Evolutionary conservation across 2,797 vertebrate species (phyloP), one percentile per base, ranked within the genome.

Genomic region (Nothura maculosa): DNA sequence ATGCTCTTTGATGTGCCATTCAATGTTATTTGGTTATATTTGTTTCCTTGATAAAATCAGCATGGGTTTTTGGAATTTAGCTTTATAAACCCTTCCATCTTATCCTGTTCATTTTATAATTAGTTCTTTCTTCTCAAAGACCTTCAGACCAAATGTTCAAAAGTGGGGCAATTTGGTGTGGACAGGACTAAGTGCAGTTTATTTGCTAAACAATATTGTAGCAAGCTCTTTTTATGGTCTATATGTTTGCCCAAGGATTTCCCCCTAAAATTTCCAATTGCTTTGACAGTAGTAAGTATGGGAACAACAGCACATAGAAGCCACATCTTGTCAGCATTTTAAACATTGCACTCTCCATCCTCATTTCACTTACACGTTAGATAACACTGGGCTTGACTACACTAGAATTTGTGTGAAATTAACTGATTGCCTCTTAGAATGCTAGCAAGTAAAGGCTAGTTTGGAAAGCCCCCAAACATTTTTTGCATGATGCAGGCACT

Each of bases 1-100:
- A 52, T 67, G 63, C 24, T 90, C 84, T 95, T 95, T 92, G 90
- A 93, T 92, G 84, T 87, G 66, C 66, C 19, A 25, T 89, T 89
- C 57, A 87, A 27, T 88, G 60, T 54, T 90, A 87, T 78, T 89
- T 80, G 74, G 40, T 82, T 96, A 68, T 85, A 91, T 82, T 90
- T 80, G 36, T 96, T 89, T 77, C 89, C 89, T 80, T 85, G 85
- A 92, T 92, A 91, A 94, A 91, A 92, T 94, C 86, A 92, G 32
- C 57, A 40, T 8, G 72, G 38, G 0, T 47, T 91, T 85, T 91
- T 84, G 22, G 0, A 79, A 88, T 87, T 80, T 61, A 81, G 4
- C 43, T 85, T 87, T 72, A 57, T 83, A 89, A 81, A 81, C n/a
- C 7, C 61, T 92, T 91, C 50, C 76, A 81, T 25, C 5, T 78